phyloP scores from a whole-genome alignment of 2,797 vertebrate genomes.

The Kryptopterus vitreolus region DNA sequence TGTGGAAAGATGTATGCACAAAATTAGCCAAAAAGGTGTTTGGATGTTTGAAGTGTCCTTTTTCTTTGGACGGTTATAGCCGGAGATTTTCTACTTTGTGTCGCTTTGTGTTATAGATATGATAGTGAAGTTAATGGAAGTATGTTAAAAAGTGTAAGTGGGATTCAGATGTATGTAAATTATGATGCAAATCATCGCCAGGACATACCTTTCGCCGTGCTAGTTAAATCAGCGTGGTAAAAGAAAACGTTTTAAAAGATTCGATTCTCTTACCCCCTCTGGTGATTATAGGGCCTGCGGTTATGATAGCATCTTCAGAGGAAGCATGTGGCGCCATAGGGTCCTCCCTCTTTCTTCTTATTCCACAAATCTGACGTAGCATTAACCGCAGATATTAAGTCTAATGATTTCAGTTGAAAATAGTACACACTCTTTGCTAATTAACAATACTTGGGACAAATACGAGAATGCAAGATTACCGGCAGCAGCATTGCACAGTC shows the following conservation, averaged over 20 bases:
- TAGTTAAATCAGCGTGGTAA: not conserved
- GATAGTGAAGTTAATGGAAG: not conserved
- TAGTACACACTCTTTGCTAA: too few species aligned
- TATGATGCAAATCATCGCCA: not conserved
- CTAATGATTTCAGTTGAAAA: not conserved
- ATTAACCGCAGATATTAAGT: constrained; percentile 30
- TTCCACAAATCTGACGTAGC: constrained; percentile 83
- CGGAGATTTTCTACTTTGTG: not conserved
- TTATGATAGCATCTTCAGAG: constrained; percentile 85
- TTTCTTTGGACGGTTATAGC: too few species aligned
- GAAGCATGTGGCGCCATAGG: constrained; percentile 70
- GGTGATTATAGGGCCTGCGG: constrained; percentile 95
- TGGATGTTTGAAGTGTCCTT: too few species aligned
- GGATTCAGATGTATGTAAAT: not conserved
- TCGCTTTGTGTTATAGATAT: not conserved
- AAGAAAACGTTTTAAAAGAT: too few species aligned
- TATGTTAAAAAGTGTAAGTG: not conserved
- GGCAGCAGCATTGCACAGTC: constrained; percentile 92
- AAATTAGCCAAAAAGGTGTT: not conserved
- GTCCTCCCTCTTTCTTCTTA: constrained; percentile 79
- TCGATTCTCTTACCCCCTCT: constrained; percentile 81
- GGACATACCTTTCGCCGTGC: not conserved
- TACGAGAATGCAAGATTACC: constrained; percentile 73
- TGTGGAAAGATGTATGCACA: not conserved
- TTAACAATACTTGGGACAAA: not conserved